phyloP scores from a whole-genome alignment of 1,140 invertebrate species.

The Zaprionus vittiger region DNA sequence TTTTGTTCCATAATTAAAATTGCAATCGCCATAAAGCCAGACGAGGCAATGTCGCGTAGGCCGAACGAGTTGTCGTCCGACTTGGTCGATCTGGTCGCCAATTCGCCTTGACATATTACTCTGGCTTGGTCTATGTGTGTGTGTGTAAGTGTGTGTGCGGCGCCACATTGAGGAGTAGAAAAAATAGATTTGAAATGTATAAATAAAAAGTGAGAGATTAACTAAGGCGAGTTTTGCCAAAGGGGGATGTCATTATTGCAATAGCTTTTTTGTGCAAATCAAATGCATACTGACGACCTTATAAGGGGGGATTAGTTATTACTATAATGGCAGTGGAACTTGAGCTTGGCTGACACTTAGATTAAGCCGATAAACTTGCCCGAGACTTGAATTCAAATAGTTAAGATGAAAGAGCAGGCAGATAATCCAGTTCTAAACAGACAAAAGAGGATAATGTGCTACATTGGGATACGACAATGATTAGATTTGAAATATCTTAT shows the following conservation, averaged over 20 bases:
- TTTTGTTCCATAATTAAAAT: conserved; percentile 51
- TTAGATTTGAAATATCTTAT: too few relatives aligned
- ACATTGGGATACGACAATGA: too few relatives aligned
- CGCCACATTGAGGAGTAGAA: conserved; percentile 48
- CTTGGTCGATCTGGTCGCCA: conserved; percentile 19
- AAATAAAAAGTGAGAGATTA: conserved; percentile 43
- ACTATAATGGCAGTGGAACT: too few relatives aligned
- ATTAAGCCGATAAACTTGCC: too few relatives aligned
- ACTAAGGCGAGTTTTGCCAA: conserved; percentile 16
- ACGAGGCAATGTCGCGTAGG: conserved; percentile 50
- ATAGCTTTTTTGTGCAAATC: background rate
- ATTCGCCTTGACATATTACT: conserved; percentile 63
- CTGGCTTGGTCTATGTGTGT: background rate
- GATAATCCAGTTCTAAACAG: too few relatives aligned
- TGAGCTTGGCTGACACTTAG: too few relatives aligned
- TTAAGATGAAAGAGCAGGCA: too few relatives aligned
- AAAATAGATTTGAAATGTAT: conserved; percentile 16
- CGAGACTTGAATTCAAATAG: too few relatives aligned
- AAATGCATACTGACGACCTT: background rate
- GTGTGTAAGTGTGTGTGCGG: conserved; percentile 23
- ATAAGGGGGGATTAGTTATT: background rate
- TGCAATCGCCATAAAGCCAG: conserved; percentile 43
- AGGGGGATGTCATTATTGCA: conserved; percentile 4
- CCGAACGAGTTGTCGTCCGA: conserved; percentile 61
- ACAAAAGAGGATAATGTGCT: too few relatives aligned